These are phyloP conservation scores for Rosalia funebris DNA, from an alignment of 2,888 invertebrate genomes.

Conservation along the genomic window DNA sequence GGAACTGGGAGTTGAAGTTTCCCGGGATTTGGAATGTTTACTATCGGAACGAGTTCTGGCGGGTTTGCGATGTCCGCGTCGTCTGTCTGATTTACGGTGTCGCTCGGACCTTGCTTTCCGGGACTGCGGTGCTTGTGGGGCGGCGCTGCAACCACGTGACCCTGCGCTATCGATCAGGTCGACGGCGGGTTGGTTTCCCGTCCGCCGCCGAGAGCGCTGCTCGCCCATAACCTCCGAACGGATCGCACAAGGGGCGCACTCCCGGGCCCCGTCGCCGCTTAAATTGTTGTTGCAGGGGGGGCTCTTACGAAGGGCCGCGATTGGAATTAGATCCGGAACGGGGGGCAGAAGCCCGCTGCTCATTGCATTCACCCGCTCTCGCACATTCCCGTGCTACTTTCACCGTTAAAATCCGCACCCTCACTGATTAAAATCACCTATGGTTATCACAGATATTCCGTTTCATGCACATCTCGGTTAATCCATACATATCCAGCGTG, in stretches of 20 bases:
- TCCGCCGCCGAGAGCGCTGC: conserved; percentile 62
- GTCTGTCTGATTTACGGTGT: conserved; percentile 65
- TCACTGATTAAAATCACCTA: conserved; percentile 15
- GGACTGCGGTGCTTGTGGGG: conserved; percentile 61
- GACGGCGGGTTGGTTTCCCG: conserved; percentile 58
- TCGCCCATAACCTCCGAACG: conserved; percentile 62
- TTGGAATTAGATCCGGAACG: conserved; percentile 64
- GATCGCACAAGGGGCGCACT: conserved; percentile 55
- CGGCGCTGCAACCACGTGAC: conserved; percentile 62
- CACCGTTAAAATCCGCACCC: conserved; percentile 20
- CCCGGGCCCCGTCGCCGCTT: conserved; percentile 48
- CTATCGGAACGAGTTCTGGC: conserved; percentile 42
- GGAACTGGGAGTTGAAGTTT: conserved; percentile 44
- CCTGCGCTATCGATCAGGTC: conserved; percentile 63
- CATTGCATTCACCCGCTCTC: conserved; percentile 55
- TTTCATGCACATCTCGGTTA: conserved; percentile 6
- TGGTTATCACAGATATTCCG: conserved; percentile 16
- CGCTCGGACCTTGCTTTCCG: conserved; percentile 63
- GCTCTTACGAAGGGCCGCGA: conserved; percentile 59
- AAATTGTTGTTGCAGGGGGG: conserved; percentile 45
- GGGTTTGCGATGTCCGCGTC: conserved; percentile 60
- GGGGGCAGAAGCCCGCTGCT: conserved; percentile 62
- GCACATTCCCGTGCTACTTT: conserved; percentile 40
- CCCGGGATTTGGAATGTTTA: conserved; percentile 39
- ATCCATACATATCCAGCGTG: conserved; percentile 9